Percentiles rank a stretch among this genome's conserved stretches.
phyloP scores from a whole-genome alignment of 2,797 vertebrate genomes.

The Mico argentatus region DNA sequence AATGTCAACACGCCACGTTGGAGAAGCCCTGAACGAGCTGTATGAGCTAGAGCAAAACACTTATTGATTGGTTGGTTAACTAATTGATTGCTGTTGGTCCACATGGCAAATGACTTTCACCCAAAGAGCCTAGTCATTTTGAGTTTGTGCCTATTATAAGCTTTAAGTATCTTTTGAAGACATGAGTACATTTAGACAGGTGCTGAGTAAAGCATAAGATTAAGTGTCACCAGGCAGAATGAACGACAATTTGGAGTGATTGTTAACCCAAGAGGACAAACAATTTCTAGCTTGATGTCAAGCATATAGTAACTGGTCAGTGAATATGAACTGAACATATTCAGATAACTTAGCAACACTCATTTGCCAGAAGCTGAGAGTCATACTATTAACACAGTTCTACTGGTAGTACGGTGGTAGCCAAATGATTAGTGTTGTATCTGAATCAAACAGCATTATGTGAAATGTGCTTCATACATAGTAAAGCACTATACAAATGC shows the following conservation, averaged over 20 bases:
- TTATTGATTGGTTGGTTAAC: background rate
- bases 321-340: background rate
- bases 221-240: constrained; percentile 5
- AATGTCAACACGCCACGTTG: background rate
- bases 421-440: background rate
- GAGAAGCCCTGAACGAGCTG: background rate
- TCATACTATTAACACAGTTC: background rate
- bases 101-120: constrained; percentile 51
- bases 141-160: background rate
- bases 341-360: background rate
- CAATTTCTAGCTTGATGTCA: background rate
- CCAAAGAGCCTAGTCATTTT: constrained; percentile 21
- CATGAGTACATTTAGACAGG: constrained; percentile 34
- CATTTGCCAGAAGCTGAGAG: background rate
- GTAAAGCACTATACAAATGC: background rate
- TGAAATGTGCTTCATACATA: background rate
- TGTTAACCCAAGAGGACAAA: constrained; percentile 13
- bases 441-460: background rate
- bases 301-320: constrained; percentile 34
- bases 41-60: background rate
- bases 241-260: constrained; percentile 1
- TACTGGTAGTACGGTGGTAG: background rate
- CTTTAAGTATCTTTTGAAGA: constrained; percentile 33
- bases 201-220: constrained; percentile 32
- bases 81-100: constrained; percentile 1